phyloP scores from a whole-genome alignment of 2,888 invertebrate species.

The Pachliopta kotzebuea region DNA sequence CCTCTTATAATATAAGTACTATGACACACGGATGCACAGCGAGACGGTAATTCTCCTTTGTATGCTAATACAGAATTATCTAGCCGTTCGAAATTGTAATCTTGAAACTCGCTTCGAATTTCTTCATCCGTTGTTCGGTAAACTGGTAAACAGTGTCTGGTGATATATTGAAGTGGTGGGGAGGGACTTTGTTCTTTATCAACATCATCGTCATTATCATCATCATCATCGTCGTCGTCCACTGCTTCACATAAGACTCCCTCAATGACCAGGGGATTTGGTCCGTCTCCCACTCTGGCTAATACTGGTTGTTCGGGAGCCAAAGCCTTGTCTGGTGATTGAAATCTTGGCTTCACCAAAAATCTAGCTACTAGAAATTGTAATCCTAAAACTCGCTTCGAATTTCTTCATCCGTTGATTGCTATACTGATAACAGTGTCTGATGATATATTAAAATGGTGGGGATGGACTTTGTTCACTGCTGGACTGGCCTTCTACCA shows the following conservation, averaged over 20 bases:
- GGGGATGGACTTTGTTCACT: too few relatives aligned
- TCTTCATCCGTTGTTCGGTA: conserved; percentile 73
- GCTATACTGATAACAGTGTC: conserved; percentile 42
- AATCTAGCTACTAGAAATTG: conserved; percentile 78
- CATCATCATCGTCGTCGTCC: too few relatives aligned
- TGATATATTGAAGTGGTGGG: conserved; percentile 7
- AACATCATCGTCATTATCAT: too few relatives aligned
- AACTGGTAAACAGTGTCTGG: conserved; percentile 37
- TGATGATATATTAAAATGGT: conserved; percentile 4
- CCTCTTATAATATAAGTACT: conserved; percentile 60
- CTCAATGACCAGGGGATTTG: too few relatives aligned
- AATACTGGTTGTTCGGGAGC: too few relatives aligned
- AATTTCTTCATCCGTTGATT: conserved; percentile 77
- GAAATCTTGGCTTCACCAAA: too few relatives aligned
- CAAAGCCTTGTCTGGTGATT: too few relatives aligned
- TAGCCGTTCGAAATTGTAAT: conserved; percentile 79
- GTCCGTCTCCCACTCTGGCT: too few relatives aligned
- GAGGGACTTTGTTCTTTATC: too few relatives aligned
- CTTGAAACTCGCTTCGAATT: conserved; percentile 75
- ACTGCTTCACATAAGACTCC: too few relatives aligned
- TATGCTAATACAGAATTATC: conserved; percentile 80
- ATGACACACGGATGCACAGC: conserved; percentile 70
- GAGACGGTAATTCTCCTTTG: conserved; percentile 76
- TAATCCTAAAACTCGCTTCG: conserved; percentile 76
- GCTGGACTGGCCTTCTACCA: too few relatives aligned